A percentile compares a stretch with the other conserved stretches of the same genome.
These are phyloP conservation scores for Cylas formicarius DNA, from an alignment of 1,140 invertebrate genomes.

Conservation along the genomic window DNA sequence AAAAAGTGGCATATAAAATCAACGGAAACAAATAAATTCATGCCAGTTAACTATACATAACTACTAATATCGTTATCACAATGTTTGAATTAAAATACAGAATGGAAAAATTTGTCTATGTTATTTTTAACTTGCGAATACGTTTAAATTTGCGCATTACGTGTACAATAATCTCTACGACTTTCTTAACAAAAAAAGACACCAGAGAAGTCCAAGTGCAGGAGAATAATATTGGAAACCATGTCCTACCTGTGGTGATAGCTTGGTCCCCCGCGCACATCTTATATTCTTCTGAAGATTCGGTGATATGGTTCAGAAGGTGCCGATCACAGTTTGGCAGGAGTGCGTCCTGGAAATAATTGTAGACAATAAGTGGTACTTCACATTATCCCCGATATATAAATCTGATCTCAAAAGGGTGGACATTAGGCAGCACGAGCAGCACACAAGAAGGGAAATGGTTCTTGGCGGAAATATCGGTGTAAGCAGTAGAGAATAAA, in stretches of 20 bases:
- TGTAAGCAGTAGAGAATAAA: not conserved
- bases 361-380: constrained; percentile 9
- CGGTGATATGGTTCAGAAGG: constrained; percentile 38
- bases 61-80: constrained; percentile 18
- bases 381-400: not conserved
- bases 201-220: constrained; percentile 32
- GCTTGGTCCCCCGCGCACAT: constrained; percentile 28
- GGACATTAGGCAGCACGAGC: not conserved
- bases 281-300: constrained; percentile 30
- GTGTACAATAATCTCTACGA: constrained; percentile 27
- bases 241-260: constrained; percentile 32
- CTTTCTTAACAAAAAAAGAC: constrained; percentile 31
- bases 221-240: constrained; percentile 31
- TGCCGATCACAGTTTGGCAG: constrained; percentile 55
- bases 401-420: constrained; percentile 1
- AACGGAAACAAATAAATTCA: constrained; percentile 19
- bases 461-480: not conserved
- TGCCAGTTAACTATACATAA: constrained; percentile 15
- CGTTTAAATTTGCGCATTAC: constrained; percentile 25
- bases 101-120: constrained; percentile 17
- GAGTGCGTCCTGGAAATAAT: constrained; percentile 60
- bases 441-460: not conserved
- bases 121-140: constrained; percentile 21
- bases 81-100: not conserved
- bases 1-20: constrained; percentile 17